These are phyloP conservation scores for Leucozona laternaria DNA, from an alignment of 2,888 invertebrate species.

Conservation along the genomic window DNA sequence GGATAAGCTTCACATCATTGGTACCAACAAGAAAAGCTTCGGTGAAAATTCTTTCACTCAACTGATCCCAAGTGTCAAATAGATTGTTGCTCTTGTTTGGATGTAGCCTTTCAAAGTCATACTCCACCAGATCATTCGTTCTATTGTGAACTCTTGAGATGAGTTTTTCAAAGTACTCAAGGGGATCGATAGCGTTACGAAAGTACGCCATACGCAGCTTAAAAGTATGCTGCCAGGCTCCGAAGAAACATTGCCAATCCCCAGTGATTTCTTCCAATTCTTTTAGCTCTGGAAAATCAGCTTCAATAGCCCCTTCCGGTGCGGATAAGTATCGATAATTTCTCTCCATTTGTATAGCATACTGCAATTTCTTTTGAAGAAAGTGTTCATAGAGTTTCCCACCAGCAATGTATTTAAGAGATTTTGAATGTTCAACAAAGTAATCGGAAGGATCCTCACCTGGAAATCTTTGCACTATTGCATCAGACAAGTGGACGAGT, in stretches of 20 bases:
- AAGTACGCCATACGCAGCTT: conserved; percentile 16
- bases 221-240: conserved; percentile 22
- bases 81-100: conserved; percentile 10
- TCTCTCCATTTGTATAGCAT: neutral
- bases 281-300: conserved; percentile 40
- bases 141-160: neutral
- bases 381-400: conserved; percentile 33
- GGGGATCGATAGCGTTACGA: neutral
- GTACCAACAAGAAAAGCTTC: conserved; percentile 16
- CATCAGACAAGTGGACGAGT: conserved; percentile 5
- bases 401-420: neutral
- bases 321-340: neutral
- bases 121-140: neutral
- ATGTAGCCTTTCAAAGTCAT: conserved; percentile 41
- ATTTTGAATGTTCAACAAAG: conserved; percentile 8
- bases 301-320: neutral
- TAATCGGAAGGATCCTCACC: neutral
- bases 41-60: conserved; percentile 39
- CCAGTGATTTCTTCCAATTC: neutral
- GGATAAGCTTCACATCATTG: conserved; percentile 34
- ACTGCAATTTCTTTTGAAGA: neutral
- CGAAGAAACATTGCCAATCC: neutral
- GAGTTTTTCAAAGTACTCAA: conserved; percentile 16
- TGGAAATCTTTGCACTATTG: conserved; percentile 27
- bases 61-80: conserved; percentile 16